Evolutionary conservation across 2,888 invertebrate genomes (phyloP).

Genomic region (Pinctada fucata): DNA sequence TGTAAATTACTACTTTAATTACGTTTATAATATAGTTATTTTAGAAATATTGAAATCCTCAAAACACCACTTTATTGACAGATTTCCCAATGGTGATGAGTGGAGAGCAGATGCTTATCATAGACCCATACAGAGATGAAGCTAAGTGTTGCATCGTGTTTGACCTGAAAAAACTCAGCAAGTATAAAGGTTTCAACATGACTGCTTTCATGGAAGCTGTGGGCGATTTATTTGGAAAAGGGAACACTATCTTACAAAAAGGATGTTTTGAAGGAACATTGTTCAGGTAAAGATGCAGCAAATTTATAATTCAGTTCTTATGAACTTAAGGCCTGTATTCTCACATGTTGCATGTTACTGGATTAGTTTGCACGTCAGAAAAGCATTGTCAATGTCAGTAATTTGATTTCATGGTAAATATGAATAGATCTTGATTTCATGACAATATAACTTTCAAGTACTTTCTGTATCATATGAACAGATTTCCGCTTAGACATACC

Average conservation of each 20-base stretch:
- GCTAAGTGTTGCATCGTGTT: background rate
- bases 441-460: no score
- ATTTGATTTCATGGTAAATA: no score
- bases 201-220: background rate
- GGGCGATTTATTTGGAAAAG: background rate
- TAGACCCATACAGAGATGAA: conserved; percentile 4
- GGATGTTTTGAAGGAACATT: background rate
- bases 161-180: background rate
- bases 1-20: no score
- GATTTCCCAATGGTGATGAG: conserved; percentile 10
- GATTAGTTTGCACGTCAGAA: no score
- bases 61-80: background rate
- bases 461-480: background rate
- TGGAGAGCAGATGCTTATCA: background rate
- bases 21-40: no score
- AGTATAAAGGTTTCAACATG: background rate
- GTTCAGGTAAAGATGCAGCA: conserved; percentile 1
- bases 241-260: background rate
- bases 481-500: conserved; percentile 3
- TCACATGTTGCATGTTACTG: no score
- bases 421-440: no score
- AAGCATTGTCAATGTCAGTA: no score
- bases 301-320: background rate
- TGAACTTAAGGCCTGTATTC: background rate
- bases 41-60: no score